Conservation (phyloP, 2,888 invertebrate species). For the Heliconius hortense region DNA sequence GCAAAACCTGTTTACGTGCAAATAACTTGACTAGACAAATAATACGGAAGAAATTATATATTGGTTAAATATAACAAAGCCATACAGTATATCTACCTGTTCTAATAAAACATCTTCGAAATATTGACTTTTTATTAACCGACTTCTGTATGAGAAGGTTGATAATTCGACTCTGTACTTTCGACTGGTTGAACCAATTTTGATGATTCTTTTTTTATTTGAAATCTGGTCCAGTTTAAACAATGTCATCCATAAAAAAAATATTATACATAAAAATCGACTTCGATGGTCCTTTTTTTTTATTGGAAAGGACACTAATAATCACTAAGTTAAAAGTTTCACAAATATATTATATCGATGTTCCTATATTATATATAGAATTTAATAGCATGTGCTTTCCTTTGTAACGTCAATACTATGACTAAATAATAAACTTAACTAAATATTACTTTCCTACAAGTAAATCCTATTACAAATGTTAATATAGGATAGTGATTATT, state of each 20-base stretch:
- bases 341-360: neutral
- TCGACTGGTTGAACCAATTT: too few relatives aligned
- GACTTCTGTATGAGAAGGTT: too few relatives aligned
- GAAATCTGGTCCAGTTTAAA: too few relatives aligned
- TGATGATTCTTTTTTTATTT: too few relatives aligned
- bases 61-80: neutral
- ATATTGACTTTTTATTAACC: neutral
- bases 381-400: conserved; percentile 1
- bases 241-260: too few relatives aligned
- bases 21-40: neutral
- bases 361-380: neutral
- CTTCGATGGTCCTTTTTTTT: too few relatives aligned
- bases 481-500: conserved; percentile 45
- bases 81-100: neutral
- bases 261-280: too few relatives aligned
- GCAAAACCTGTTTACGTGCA: neutral
- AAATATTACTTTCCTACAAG: conserved; percentile 28
- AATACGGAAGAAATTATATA: neutral
- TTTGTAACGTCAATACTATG: conserved; percentile 13
- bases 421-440: conserved; percentile 31
- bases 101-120: neutral
- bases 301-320: neutral
- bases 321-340: neutral
- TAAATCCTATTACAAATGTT: conserved; percentile 31
- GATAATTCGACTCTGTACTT: too few relatives aligned